Evolutionary conservation across 2,113 vertebrate species (phyloP).

Genomic region (Stictonetta naevosa): DNA sequence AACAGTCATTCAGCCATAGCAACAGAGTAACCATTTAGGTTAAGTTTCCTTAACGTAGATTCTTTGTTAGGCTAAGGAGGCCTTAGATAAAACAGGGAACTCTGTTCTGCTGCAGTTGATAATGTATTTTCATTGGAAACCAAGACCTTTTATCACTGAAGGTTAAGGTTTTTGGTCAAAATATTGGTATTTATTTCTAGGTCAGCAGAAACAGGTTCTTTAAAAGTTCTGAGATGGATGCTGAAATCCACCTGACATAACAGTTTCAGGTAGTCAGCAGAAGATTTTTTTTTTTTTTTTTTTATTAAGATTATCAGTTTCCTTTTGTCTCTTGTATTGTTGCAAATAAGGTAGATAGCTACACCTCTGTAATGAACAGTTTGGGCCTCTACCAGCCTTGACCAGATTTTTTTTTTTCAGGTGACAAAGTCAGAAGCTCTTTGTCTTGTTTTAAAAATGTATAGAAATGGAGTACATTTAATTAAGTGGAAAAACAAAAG

Average conservation of each 20-base stretch:
- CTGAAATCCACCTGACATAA: neutral
- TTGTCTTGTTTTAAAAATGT: neutral
- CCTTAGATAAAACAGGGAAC: neutral
- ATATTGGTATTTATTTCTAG: neutral
- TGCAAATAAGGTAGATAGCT: neutral
- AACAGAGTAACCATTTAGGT: neutral
- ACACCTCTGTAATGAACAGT: neutral
- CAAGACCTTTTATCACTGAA: neutral
- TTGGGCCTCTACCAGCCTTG: neutral
- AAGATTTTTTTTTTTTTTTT: neutral
- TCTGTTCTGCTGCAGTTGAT: neutral
- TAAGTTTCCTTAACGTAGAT: neutral
- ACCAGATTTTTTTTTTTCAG: neutral
- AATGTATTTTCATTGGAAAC: neutral
- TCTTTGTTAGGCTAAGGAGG: neutral
- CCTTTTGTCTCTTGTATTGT: accelerated
- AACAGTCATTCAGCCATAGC: neutral
- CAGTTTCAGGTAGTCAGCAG: neutral
- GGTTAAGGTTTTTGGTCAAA: neutral
- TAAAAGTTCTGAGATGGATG: neutral
- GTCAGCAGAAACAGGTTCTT: neutral
- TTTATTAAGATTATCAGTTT: neutral
- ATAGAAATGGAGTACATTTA: neutral
- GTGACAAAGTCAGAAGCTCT: neutral
- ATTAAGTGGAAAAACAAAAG: neutral